Conservation (phyloP, 2,113 vertebrate genomes). For the Rhodinocichla rosea region DNA sequence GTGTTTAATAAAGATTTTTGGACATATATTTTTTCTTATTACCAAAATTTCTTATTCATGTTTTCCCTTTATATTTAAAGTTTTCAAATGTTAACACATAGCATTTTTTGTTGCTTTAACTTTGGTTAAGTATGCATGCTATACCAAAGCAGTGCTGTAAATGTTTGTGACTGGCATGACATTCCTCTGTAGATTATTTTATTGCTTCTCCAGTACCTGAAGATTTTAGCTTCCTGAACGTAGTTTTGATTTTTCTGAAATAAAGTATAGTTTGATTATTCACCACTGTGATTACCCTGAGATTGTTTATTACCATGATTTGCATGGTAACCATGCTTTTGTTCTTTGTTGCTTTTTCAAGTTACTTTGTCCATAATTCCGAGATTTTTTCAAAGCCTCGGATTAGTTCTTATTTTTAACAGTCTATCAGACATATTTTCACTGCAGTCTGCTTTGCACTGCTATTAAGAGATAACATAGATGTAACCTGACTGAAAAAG, state of each 20-base stretch:
- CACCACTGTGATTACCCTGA: not conserved
- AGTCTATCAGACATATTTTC: not conserved
- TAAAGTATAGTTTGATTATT: slow-evolving; percentile 71
- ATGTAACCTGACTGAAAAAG: not conserved
- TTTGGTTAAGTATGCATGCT: slow-evolving; percentile 74
- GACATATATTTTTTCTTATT: slow-evolving; percentile 89
- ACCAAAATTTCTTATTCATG: slow-evolving; percentile 74
- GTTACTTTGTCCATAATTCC: not conserved
- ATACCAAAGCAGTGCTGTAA: slow-evolving; percentile 50
- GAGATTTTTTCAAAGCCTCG: not conserved
- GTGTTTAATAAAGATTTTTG: slow-evolving; percentile 87
- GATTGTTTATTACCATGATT: not conserved
- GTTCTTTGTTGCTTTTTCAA: not conserved
- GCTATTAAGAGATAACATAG: not conserved
- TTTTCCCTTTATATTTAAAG: slow-evolving; percentile 77
- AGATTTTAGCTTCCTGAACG: slow-evolving; percentile 47
- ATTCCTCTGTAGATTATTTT: slow-evolving; percentile 64
- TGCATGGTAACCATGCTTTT: not conserved
- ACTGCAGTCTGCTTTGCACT: not conserved
- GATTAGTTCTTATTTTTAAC: not conserved
- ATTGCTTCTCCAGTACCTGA: slow-evolving; percentile 58
- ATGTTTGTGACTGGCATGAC: slow-evolving; percentile 55
- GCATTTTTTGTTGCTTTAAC: slow-evolving; percentile 51
- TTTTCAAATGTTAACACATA: slow-evolving; percentile 55
- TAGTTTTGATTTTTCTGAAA: slow-evolving; percentile 68